Percentiles rank a stretch among this genome's conserved stretches.
phyloP scores from a whole-genome alignment of 2,797 vertebrate species.

The Rhadinocentrus ornatus region DNA sequence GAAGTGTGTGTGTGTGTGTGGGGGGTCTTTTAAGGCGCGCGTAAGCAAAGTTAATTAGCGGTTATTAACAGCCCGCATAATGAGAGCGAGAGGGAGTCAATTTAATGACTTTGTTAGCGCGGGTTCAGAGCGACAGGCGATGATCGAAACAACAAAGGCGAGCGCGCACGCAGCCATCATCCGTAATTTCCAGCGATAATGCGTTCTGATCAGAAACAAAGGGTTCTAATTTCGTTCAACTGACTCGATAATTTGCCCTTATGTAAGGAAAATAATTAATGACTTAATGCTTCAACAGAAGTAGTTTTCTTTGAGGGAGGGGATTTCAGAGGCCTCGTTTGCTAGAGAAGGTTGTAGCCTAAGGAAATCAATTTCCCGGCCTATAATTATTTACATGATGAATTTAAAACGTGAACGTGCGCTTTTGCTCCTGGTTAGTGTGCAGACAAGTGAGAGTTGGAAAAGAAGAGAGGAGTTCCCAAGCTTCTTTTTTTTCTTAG shows the following conservation, averaged over 20 bases:
- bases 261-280: conserved; percentile 85
- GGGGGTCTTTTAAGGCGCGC: conserved; percentile 81
- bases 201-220: conserved; percentile 88
- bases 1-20: conserved; percentile 37
- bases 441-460: conserved; percentile 46
- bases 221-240: conserved; percentile 86
- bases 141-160: conserved; percentile 86
- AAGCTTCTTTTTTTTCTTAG: conserved; percentile 13
- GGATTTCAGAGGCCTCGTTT: conserved; percentile 60
- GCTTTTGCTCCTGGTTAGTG: conserved; percentile 48
- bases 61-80: conserved; percentile 90
- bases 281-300: conserved; percentile 85
- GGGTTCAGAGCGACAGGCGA: conserved; percentile 87
- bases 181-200: conserved; percentile 87
- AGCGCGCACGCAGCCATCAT: conserved; percentile 84
- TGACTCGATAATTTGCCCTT: conserved; percentile 87
- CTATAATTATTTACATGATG: conserved; percentile 80
- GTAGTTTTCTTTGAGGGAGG: conserved; percentile 67
- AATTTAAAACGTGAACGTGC: conserved; percentile 67
- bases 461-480: conserved; percentile 38
- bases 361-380: conserved; percentile 74
- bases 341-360: conserved; percentile 61
- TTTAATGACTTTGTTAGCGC: conserved; percentile 90
- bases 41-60: conserved; percentile 90
- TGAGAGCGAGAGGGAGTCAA: conserved; percentile 89